Evolutionary conservation across 2,797 vertebrate species (phyloP).

Genomic region (Sebastes paucispinis): DNA sequence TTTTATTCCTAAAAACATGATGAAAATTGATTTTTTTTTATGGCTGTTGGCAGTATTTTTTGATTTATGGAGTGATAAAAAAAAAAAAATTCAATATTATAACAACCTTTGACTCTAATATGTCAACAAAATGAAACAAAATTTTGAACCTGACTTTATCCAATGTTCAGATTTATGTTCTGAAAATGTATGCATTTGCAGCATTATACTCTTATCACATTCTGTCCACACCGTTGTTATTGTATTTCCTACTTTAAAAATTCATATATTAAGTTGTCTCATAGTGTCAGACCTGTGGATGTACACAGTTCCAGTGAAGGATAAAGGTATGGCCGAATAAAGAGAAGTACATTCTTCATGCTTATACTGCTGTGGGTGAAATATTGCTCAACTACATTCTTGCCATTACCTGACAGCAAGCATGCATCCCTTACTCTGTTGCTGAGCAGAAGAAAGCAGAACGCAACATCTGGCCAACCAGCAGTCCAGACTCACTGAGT

Average conservation of each 20-base stretch:
- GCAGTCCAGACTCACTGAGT: neutral
- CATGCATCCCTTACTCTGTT: neutral
- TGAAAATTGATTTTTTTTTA: too few relatives aligned
- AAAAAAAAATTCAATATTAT: too few relatives aligned
- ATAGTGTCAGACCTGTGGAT: neutral
- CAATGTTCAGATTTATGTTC: too few relatives aligned
- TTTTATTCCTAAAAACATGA: too few relatives aligned
- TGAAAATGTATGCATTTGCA: neutral
- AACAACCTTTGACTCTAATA: too few relatives aligned
- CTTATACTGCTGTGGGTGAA: neutral
- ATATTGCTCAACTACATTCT: neutral
- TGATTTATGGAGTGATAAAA: too few relatives aligned
- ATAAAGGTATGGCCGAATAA: neutral
- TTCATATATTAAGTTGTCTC: neutral
- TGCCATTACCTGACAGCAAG: neutral
- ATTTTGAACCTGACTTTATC: too few relatives aligned
- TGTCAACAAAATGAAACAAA: too few relatives aligned
- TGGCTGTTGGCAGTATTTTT: too few relatives aligned
- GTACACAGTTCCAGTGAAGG: neutral
- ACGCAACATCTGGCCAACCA: conserved; percentile 7
- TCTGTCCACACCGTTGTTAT: neutral
- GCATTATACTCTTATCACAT: neutral
- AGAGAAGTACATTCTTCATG: neutral
- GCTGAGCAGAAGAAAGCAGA: neutral
- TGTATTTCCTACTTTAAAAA: neutral